Conservation (phyloP, 2,888 invertebrate genomes). For the Camponotus fellah region DNA sequence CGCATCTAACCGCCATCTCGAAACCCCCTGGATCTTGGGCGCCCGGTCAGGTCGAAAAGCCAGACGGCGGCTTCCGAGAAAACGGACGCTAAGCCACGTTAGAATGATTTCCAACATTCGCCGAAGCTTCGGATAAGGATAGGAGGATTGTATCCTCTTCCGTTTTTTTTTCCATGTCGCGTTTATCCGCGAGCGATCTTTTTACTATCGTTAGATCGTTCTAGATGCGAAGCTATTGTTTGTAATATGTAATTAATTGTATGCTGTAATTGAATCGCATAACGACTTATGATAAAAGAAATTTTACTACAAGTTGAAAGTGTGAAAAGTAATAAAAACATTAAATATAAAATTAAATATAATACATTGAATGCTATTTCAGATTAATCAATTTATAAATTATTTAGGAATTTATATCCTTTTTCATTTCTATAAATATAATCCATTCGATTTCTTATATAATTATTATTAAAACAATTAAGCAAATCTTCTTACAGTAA, state of each 20-base stretch:
- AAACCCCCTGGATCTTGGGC: constrained; percentile 58
- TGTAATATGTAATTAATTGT: not conserved
- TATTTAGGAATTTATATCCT: not conserved
- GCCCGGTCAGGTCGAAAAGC: constrained; percentile 45
- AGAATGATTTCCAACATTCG: constrained; percentile 24
- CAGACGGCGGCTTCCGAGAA: constrained; percentile 37
- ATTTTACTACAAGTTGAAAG: not conserved
- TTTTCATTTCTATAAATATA: not conserved
- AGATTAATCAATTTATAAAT: not conserved
- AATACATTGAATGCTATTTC: not conserved
- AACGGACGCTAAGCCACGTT: constrained; percentile 15
- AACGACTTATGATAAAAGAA: not conserved
- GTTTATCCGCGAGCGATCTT: constrained; percentile 23
- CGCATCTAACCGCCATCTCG: constrained; percentile 79
- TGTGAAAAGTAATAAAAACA: not conserved
- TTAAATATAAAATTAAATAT: not conserved
- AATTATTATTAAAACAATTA: too few relatives aligned
- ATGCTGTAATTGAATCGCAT: not conserved
- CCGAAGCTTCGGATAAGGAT: constrained; percentile 1
- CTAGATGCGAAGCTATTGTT: constrained; percentile 2
- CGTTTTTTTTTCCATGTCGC: constrained; percentile 18
- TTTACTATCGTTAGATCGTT: constrained; percentile 13
- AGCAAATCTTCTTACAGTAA: not conserved
- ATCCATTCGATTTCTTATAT: not conserved
- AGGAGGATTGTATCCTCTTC: not conserved